Conservation (phyloP, 2,797 vertebrate genomes). For the Eremophila alpestris region DNA sequence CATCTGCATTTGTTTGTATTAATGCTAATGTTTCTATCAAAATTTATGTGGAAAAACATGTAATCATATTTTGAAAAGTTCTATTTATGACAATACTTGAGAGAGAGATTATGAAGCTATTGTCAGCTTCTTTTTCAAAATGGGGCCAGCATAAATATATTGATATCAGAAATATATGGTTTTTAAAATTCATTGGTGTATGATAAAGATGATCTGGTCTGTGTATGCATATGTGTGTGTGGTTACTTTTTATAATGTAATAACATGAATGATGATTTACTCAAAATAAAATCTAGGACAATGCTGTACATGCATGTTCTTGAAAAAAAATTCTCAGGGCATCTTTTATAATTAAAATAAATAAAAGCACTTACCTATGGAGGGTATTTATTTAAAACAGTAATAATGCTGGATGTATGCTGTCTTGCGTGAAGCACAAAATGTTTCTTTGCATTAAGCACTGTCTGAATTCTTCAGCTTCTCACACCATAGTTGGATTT, state of each 20-base stretch:
- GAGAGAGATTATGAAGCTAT: conserved; percentile 79
- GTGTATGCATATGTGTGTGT: conserved; percentile 75
- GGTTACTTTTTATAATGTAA: conserved; percentile 81
- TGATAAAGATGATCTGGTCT: conserved; percentile 76
- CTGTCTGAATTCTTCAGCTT: not conserved
- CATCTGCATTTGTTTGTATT: conserved; percentile 73
- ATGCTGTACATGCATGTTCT: conserved; percentile 74
- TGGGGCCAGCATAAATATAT: conserved; percentile 73
- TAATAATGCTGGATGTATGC: not conserved
- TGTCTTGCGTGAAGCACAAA: not conserved
- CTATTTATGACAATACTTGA: conserved; percentile 67
- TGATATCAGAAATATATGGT: conserved; percentile 70
- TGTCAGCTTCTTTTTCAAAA: conserved; percentile 82
- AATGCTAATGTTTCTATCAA: conserved; percentile 70
- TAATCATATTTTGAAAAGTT: conserved; percentile 69
- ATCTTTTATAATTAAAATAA: conserved; percentile 64
- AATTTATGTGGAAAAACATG: conserved; percentile 64
- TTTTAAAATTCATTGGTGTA: conserved; percentile 75
- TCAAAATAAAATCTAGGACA: conserved; percentile 79
- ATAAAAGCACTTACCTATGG: conserved; percentile 30
- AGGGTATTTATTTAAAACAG: conserved; percentile 44
- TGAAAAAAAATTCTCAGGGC: conserved; percentile 67
- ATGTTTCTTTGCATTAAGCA: not conserved
- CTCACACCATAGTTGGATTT: not conserved
- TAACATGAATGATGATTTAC: conserved; percentile 70